These are phyloP conservation scores for Leptinotarsa texana DNA, from an alignment of 1,140 invertebrate species.

Conservation along the genomic window DNA sequence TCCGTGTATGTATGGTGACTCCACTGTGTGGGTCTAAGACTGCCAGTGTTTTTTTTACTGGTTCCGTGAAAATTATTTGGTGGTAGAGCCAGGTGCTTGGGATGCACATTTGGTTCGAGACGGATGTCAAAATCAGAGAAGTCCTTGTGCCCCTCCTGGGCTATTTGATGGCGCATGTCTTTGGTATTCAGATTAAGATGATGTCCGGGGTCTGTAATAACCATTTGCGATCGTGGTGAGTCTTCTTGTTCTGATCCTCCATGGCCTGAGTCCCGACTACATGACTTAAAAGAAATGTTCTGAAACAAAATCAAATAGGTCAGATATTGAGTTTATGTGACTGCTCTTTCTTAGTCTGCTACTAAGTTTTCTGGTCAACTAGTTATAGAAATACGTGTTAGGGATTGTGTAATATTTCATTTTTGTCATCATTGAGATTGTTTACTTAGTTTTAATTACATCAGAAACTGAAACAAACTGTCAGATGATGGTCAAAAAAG, in stretches of 20 bases:
- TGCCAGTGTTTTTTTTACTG: constrained; percentile 49
- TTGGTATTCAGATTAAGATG: constrained; percentile 45
- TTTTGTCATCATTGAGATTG: no score
- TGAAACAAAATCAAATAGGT: constrained; percentile 55
- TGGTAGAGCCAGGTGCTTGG: constrained; percentile 49
- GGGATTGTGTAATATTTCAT: no score
- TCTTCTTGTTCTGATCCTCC: constrained; percentile 69
- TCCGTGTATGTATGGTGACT: constrained; percentile 67
- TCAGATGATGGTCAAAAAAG: no score
- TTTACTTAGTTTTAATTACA: no score
- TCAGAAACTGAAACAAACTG: no score
- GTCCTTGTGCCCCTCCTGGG: constrained; percentile 40
- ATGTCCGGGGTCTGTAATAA: constrained; percentile 54
- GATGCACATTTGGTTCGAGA: constrained; percentile 43
- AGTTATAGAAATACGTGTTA: no score
- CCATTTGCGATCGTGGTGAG: constrained; percentile 63
- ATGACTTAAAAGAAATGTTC: constrained; percentile 75
- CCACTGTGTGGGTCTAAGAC: constrained; percentile 59
- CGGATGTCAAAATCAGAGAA: constrained; percentile 43
- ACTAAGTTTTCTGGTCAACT: neutral
- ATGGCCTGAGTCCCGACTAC: constrained; percentile 67
- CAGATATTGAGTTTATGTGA: neutral
- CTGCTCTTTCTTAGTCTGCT: neutral
- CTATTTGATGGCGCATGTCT: constrained; percentile 48
- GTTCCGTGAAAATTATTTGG: constrained; percentile 43